Conservation (phyloP, 2,888 invertebrate species). For the Piscicola geometra region DNA sequence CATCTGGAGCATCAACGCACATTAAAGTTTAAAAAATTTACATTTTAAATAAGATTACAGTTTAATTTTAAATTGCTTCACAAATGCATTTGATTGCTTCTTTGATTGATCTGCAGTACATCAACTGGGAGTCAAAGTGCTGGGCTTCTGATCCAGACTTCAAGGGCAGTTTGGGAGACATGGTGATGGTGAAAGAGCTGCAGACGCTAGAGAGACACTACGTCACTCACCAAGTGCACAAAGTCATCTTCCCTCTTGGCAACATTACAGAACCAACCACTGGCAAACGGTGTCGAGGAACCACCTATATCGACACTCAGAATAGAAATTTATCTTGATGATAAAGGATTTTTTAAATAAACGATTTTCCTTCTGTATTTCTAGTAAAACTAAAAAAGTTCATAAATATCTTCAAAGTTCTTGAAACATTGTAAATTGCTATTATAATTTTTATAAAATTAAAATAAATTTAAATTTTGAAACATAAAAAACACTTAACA, state of each 20-base stretch:
- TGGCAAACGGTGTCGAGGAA: conserved; percentile 33
- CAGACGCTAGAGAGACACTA: conserved; percentile 3
- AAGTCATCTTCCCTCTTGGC: conserved; percentile 34
- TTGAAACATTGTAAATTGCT: too few species aligned
- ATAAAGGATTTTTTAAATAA: too few species aligned
- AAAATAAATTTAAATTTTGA: too few species aligned
- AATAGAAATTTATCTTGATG: conserved; percentile 29
- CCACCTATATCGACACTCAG: conserved; percentile 31
- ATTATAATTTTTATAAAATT: too few species aligned
- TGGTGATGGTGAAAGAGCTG: conserved; percentile 19
- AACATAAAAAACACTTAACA: too few species aligned
- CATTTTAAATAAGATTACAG: neutral
- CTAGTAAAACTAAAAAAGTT: too few species aligned
- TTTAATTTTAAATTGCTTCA: neutral
- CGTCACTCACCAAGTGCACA: conserved; percentile 9
- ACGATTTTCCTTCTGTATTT: too few species aligned
- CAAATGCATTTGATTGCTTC: neutral
- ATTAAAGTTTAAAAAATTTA: neutral
- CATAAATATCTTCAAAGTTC: too few species aligned
- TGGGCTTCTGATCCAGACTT: conserved; percentile 27
- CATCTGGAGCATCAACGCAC: neutral
- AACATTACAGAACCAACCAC: conserved; percentile 35
- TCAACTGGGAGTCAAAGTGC: conserved; percentile 13
- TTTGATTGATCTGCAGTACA: too few species aligned
- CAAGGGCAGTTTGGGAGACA: conserved; percentile 16